Base-by-base conservation (phyloP, 2,888 invertebrate genomes). In the Hypena proboscidalis region DNA sequence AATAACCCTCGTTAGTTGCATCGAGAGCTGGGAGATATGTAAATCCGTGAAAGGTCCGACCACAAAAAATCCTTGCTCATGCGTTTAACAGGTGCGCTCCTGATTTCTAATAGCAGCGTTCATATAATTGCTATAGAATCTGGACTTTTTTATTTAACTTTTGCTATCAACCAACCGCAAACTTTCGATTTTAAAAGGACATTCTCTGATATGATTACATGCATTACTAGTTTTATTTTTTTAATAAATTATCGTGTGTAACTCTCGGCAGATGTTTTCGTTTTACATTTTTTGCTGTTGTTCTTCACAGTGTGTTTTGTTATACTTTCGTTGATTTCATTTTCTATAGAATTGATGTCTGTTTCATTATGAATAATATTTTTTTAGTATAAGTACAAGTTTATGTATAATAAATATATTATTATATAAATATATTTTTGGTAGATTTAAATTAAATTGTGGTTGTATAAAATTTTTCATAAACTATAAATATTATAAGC, bases 1-100 rank as follows among this genome's bases (percentile, higher is more conserved):
- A 89, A 90, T 87, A 83, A 80, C 78, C 79, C 82, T 88, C 72
- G 85, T 90, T 90, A 87, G 74, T 68, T 77, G 67, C 60, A 77
- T 81, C 83, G 81, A 80, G 83, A 82, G 71, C 75, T 77, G 77
- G 77, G 72, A 80, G 76, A 79, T 87, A 89, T 89, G 87, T 87
- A 87, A 89, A 90, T 88, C 83, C 64, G 80, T 72, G 79, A 85
- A 85, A 84, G 85, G 81, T 63, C 65, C 68, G 56, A 60, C 65
- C 69, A 83, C 83, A 89, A 89, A 90, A 89, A 87, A 83, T 72
- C 70, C 74, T 69, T 77, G 70, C 63, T 76, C 77, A 77, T 76
- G 72, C 74, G 71, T 80, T 76, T 70, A 85, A 86, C 90, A 90
- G 89, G 88, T 89, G 88, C 72, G 71, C 63, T 79, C 71, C 70